Evolutionary conservation across 2,888 invertebrate species (phyloP), one percentile per base, ranked within the genome.

Genomic region (Cinara cedri): DNA sequence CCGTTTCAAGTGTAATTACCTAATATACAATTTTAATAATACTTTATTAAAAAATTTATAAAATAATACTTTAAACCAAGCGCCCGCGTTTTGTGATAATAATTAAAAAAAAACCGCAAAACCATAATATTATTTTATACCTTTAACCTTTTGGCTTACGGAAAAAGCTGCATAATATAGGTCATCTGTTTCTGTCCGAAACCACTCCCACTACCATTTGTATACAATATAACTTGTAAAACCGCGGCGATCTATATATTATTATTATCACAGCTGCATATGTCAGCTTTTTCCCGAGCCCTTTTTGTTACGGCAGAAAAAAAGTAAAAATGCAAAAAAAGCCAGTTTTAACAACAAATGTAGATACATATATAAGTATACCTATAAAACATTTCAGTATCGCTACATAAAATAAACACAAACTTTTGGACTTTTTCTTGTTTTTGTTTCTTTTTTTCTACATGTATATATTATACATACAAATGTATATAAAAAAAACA

Each of bases 81-180:
- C 34, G 3, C 3, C 13, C n/a, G 46, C 62, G 49, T 34, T 46
- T 4, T 49, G 14, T 3, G 16, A 51, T 8, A 34, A 24, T 3
- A 21, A n/a, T n/a, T 49, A 21, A 72, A 51, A 74, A 51, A 54
- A 19, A 54, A 14, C 8, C 19, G 34, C 3, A 34, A 34, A 34
- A 34, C 3, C 6, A 34, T 34, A 34, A 34, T 34, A 4, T 34
- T 34, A 4, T 34, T 34, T 34, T 34, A 51, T n/a, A 63, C 21
- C 13, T 65, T 65, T 65, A 42, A 44, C 74, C 63, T 75, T 54
- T 75, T 65, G n/a, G 19, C 42, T 63, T 65, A 75, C 44, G n/a
- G 54, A 21, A 75, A 54, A 65, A 42, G n/a, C 8, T 26, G 21
- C 34, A 60, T n/a, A 65, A 65, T 65, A 75, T 75, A 75, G 74